Conservation (phyloP, 2,888 invertebrate species). For the Nephrotoma guestfalica region DNA sequence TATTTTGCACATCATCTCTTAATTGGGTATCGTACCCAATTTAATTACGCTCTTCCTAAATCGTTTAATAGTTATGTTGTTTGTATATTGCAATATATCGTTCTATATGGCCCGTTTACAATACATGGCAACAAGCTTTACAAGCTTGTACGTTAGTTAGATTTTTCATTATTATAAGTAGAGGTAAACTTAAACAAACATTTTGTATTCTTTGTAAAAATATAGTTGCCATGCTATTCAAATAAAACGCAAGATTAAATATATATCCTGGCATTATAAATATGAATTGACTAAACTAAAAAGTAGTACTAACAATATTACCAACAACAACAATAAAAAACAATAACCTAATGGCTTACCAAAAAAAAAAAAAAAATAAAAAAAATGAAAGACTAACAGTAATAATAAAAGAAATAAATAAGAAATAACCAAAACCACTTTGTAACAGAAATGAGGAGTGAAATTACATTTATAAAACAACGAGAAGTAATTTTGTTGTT, state of each 20-base stretch:
- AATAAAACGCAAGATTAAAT: neutral
- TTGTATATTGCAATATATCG: too few species aligned
- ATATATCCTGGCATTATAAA: neutral
- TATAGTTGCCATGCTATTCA: neutral
- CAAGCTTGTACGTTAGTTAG: too few species aligned
- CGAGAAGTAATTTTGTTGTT: neutral
- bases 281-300: neutral
- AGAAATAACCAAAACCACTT: slow-evolving; percentile 1
- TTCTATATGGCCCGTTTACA: too few species aligned
- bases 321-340: neutral
- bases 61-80: too few species aligned
- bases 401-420: neutral
- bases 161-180: too few species aligned
- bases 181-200: too few species aligned
- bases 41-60: too few species aligned
- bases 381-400: neutral
- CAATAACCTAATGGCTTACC: slow-evolving; percentile 1
- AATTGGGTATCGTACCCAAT: too few species aligned
- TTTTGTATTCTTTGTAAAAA: too few species aligned
- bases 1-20: too few species aligned
- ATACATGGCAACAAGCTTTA: too few species aligned
- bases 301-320: neutral
- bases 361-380: neutral
- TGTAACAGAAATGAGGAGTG: neutral
- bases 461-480: neutral